Percentiles rank a stretch among this genome's conserved stretches.
These are phyloP conservation scores for Halcyon leucocephala DNA, from an alignment of 2,797 vertebrate genomes.

Conservation along the genomic window DNA sequence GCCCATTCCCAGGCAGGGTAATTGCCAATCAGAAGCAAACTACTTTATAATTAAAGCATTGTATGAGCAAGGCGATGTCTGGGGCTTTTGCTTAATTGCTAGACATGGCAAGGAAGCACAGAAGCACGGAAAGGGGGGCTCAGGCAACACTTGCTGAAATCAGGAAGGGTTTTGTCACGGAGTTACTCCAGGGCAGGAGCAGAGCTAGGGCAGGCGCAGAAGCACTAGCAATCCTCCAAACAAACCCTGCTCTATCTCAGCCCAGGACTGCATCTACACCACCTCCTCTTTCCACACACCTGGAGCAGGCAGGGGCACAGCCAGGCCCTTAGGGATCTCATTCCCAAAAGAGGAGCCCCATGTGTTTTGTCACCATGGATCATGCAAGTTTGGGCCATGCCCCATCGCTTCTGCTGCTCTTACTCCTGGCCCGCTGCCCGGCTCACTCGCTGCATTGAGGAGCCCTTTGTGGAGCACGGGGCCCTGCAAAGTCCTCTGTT, in stretches of 20 bases:
- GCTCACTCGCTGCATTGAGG: fast-evolving
- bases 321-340: slow-evolving; percentile 18
- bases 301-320: slow-evolving; percentile 7
- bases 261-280: background rate
- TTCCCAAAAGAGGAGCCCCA: slow-evolving; percentile 13
- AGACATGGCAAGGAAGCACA: background rate
- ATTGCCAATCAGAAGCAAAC: slow-evolving; percentile 56
- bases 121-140: background rate
- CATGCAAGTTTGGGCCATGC: background rate
- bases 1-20: slow-evolving; percentile 39
- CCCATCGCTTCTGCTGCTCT: background rate
- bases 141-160: slow-evolving; percentile 18
- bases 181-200: background rate
- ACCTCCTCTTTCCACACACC: background rate
- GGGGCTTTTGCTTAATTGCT: slow-evolving; percentile 40
- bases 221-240: background rate
- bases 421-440: background rate
- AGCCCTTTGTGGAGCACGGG: fast-evolving
- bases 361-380: background rate
- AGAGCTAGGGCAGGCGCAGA: background rate
- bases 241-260: background rate
- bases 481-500: background rate
- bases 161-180: background rate
- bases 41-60: slow-evolving; percentile 55
- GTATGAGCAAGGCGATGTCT: slow-evolving; percentile 44